Evolutionary conservation across 2,797 vertebrate species (phyloP), one percentile per base, ranked within the genome.

Genomic region (Zonotrichia albicollis): DNA sequence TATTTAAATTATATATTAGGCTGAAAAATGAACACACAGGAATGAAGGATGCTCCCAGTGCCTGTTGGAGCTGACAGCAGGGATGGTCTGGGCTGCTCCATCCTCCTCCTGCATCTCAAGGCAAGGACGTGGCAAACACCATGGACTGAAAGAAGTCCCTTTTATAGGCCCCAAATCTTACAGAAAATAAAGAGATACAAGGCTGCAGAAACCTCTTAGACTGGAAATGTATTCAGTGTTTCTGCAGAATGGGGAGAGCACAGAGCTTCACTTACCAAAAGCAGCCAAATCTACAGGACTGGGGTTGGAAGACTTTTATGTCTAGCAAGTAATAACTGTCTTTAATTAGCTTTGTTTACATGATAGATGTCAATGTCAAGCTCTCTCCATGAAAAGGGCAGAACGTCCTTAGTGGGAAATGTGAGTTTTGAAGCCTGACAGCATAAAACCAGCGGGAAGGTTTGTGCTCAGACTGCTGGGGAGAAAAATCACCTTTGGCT

Each of bases 401-500:
- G 87, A 83, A 55, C 30, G 46, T 71, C 84, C 57, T 61, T 21
- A n/a, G 27, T 19, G 68, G 54, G 46, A 92, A 91, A 92, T 43
- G 50, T 3, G 18, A 65, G 72, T 94, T 91, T 87, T 91, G 84
- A 89, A 93, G 78, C 61, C 81, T 50, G 11, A 72, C 71, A 67
- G 29, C 38, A 79, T 73, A 66, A 89, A 92, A 83, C 18, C 68
- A 80, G 54, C 0, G 0, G 68, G 61, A 78, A 82, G 40, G 40
- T 60, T 82, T 95, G 68, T 75, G 54, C 73, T 96, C 32, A 46
- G 79, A 27, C 68, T 75, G 79, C 78, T 46, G 60, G 62, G 53
- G 66, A 89, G 75, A 93, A 92, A 93, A 88, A 88, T 64, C 91
- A 86, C 94, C 92, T 95, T 87, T 93, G 92, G 89, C 92, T 94